These are phyloP conservation scores for Antheraea pernyi DNA, from an alignment of 1,140 invertebrate species.

Conservation along the genomic window DNA sequence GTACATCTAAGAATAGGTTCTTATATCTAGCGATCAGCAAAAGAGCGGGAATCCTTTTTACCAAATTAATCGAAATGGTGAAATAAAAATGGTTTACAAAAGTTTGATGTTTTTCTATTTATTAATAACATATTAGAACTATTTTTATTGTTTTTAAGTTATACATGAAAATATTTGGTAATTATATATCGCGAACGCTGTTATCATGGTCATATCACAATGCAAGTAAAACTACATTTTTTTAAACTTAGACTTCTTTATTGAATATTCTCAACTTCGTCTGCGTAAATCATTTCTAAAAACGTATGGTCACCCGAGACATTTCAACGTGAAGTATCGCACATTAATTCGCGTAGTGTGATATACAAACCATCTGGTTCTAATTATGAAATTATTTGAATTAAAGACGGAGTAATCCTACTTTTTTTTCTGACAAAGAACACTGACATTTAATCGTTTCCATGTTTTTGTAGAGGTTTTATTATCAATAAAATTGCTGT, in stretches of 20 bases:
- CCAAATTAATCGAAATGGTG: too few species aligned
- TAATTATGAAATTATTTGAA: slow-evolving; percentile 4
- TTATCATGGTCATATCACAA: background rate
- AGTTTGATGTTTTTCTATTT: too few species aligned
- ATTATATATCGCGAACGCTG: too few species aligned
- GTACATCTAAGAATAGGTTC: too few species aligned
- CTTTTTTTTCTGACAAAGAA: background rate
- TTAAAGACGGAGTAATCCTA: background rate
- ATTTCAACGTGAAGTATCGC: slow-evolving; percentile 3
- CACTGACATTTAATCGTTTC: background rate
- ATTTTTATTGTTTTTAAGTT: too few species aligned
- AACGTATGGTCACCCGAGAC: background rate
- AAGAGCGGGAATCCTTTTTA: too few species aligned
- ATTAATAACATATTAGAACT: too few species aligned
- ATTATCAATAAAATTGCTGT: background rate
- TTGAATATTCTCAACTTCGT: slow-evolving; percentile 1
- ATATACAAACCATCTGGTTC: background rate
- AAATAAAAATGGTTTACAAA: too few species aligned
- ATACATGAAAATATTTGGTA: too few species aligned
- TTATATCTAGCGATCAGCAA: too few species aligned
- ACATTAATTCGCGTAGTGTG: slow-evolving; percentile 1
- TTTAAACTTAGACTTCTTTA: background rate
- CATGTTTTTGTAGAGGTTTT: background rate
- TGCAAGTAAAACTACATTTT: slow-evolving; percentile 3
- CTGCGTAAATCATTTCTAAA: background rate